A percentile compares a stretch with the other conserved stretches of the same genome.
Evolutionary conservation across 1,140 invertebrate species (phyloP).

Genomic region (Ptiloglossa arizonensis): DNA sequence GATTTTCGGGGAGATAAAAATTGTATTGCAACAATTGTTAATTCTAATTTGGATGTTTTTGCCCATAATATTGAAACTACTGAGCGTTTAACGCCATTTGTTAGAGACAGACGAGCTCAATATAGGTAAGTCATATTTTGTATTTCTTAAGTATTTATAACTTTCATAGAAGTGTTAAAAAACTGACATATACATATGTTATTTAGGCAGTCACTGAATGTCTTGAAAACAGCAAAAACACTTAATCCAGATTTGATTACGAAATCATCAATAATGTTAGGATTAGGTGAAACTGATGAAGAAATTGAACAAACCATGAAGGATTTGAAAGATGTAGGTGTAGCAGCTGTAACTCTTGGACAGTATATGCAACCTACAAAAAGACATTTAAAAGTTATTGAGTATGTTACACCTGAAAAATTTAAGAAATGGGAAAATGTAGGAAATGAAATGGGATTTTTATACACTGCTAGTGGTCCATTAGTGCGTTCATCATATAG

Average conservation of each 20-base stretch:
- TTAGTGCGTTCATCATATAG: constrained; percentile 98
- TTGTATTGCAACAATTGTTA: constrained; percentile 89
- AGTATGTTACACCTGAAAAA: constrained; percentile 98
- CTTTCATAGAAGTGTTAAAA: background rate
- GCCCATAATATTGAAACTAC: constrained; percentile 99
- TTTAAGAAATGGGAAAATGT: constrained; percentile 95
- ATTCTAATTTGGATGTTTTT: constrained; percentile 95
- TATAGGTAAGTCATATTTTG: constrained; percentile 81
- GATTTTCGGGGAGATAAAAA: constrained; percentile 95
- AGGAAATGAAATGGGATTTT: constrained; percentile 94
- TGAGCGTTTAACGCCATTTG: constrained; percentile 92
- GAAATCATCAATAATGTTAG: constrained; percentile 99
- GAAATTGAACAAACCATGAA: constrained; percentile 93
- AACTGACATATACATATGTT: constrained; percentile 35
- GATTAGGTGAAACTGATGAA: constrained; percentile 96
- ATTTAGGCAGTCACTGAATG: constrained; percentile 91
- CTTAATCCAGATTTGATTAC: constrained; percentile 92
- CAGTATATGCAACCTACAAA: constrained; percentile 99
- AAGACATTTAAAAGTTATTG: constrained; percentile 96
- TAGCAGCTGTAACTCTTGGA: constrained; percentile 98
- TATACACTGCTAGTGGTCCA: constrained; percentile 98
- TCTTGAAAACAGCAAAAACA: constrained; percentile 91
- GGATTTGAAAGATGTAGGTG: constrained; percentile 90
- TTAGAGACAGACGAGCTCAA: constrained; percentile 93
- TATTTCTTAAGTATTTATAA: background rate